Percentiles rank a stretch among this genome's conserved stretches.
phyloP scores from a whole-genome alignment of 30 jellyfish, hydroid and myxozoan species.

The Phacellophora camtschatica region DNA sequence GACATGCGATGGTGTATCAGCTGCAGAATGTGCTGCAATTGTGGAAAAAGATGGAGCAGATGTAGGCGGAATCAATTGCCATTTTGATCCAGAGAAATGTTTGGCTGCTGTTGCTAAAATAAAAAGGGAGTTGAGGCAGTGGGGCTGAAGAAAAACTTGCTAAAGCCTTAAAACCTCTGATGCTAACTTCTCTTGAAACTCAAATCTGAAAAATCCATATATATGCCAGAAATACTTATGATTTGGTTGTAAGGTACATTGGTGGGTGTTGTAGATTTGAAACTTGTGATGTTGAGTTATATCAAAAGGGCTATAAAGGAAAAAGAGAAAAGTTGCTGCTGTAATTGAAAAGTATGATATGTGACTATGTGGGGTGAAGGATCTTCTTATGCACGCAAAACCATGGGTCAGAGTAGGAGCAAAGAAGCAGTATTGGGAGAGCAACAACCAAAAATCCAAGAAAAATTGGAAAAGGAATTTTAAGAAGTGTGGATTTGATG shows the following conservation, averaged over 20 bases:
- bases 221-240: slow-evolving; percentile 94
- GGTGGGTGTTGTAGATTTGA: slow-evolving; percentile 99
- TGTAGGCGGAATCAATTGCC: slow-evolving; percentile 90
- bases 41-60: slow-evolving; percentile 99
- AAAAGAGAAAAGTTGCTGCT: slow-evolving; percentile 69
- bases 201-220: slow-evolving; percentile 80
- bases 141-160: slow-evolving; percentile 77
- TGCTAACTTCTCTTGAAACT: slow-evolving; percentile 82
- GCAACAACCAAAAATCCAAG: too few relatives aligned
- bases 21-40: slow-evolving; percentile 91
- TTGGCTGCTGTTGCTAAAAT: slow-evolving; percentile 72
- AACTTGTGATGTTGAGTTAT: slow-evolving; percentile 92
- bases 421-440: too few relatives aligned
- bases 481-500: too few relatives aligned
- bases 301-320: slow-evolving; percentile 80
- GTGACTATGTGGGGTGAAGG: slow-evolving; percentile 99
- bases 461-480: too few relatives aligned
- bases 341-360: slow-evolving; percentile 80
- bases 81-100: slow-evolving; percentile 81
- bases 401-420: slow-evolving; percentile 98
- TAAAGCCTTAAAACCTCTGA: slow-evolving; percentile 90
- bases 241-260: slow-evolving; percentile 91
- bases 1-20: slow-evolving; percentile 91
- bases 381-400: slow-evolving; percentile 79
- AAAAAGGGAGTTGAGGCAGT: slow-evolving; percentile 85